Evolutionary conservation across 1,140 invertebrate species (phyloP).

Genomic region (Drosophila ogumai): DNA sequence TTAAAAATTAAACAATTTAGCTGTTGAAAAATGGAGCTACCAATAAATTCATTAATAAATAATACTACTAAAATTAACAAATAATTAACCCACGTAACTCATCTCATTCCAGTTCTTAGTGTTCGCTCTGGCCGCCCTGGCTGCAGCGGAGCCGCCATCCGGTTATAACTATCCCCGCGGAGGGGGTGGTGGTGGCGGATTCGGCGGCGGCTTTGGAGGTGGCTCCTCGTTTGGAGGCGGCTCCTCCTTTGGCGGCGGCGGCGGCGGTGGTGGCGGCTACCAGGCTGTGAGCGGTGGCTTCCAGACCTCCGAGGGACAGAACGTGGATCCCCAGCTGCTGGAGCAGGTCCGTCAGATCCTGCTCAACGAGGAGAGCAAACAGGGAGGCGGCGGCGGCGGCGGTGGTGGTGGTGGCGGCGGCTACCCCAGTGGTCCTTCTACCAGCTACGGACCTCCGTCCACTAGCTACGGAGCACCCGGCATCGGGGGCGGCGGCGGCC

Average conservation of each 20-base stretch:
- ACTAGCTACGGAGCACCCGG: conserved; percentile 86
- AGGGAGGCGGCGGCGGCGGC: conserved; percentile 83
- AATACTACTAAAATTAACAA: conserved; percentile 12
- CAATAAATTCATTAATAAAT: not conserved
- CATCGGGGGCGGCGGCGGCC: conserved; percentile 87
- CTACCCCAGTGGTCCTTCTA: conserved; percentile 83
- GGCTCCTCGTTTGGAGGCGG: conserved; percentile 85
- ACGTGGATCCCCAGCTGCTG: conserved; percentile 91
- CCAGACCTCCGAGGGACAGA: conserved; percentile 91
- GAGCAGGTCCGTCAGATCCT: conserved; percentile 93
- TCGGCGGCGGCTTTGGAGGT: conserved; percentile 79
- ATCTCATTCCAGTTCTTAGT: conserved; percentile 87
- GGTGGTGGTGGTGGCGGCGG: conserved; percentile 80
- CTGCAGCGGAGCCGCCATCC: conserved; percentile 88
- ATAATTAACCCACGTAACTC: conserved; percentile 12
- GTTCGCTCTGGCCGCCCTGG: conserved; percentile 87
- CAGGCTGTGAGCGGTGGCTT: conserved; percentile 89
- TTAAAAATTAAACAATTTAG: not conserved
- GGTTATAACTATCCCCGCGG: conserved; percentile 89
- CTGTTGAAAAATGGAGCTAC: not conserved
- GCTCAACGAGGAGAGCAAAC: conserved; percentile 90
- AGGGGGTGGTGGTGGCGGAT: conserved; percentile 85
- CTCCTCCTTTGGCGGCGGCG: conserved; percentile 48
- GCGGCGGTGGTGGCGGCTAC: conserved; percentile 89
- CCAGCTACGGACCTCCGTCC: conserved; percentile 86